Evolutionary conservation across 2,113 vertebrate genomes (phyloP).

Genomic region (Chionis minor): DNA sequence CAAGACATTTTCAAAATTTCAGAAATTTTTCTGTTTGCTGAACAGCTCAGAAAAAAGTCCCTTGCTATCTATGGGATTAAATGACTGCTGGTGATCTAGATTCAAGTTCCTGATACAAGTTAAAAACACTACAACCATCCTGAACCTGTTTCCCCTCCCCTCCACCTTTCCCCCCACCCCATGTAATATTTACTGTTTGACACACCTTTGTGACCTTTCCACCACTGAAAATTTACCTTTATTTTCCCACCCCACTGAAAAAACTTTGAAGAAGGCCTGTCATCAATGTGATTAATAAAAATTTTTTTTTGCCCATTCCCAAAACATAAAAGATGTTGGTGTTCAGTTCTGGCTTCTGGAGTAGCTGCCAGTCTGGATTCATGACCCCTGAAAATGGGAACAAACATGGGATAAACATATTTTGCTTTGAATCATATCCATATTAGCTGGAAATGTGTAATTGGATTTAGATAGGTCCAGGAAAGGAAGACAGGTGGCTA

Average conservation of each 20-base stretch:
- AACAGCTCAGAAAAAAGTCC: not conserved
- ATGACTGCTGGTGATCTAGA: not conserved
- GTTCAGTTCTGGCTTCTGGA: not conserved
- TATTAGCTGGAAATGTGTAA: not conserved
- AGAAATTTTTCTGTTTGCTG: not conserved
- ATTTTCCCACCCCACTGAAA: not conserved
- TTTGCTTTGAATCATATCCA: not conserved
- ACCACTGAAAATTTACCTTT: not conserved
- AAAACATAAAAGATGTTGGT: not conserved
- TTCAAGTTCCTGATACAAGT: not conserved
- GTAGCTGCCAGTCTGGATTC: not conserved
- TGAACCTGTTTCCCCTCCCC: not conserved
- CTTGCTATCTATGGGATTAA: not conserved
- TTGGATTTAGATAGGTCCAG: not conserved
- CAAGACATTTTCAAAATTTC: not conserved
- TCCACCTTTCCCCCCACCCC: too few relatives aligned
- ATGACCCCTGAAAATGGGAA: not conserved
- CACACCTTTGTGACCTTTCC: not conserved
- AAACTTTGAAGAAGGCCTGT: not conserved
- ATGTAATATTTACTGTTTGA: not conserved
- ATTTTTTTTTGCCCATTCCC: not conserved
- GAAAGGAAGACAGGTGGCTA: not conserved
- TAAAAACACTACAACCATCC: not conserved
- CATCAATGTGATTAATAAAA: not conserved
- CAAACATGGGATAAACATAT: not conserved